Evolutionary conservation across 2,797 vertebrate species (phyloP), one percentile per base, ranked within the genome.

Genomic region (Microctenopoma steveboyesi): DNA sequence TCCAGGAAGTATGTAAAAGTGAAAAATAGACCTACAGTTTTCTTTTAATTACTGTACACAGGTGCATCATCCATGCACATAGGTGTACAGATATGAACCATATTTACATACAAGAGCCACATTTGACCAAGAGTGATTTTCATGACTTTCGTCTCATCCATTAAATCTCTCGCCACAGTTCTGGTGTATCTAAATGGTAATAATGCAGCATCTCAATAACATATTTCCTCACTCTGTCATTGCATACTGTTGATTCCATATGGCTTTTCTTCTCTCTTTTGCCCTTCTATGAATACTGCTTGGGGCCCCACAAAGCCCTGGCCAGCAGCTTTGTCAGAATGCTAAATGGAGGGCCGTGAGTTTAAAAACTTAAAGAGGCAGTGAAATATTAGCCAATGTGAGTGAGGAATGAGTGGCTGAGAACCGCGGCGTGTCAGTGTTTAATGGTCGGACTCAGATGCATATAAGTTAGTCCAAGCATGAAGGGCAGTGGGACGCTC

Each of bases 391-490:
- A 96, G 94, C 94, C 95, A 93, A 77, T 94, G 95, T 90, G 94
- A 92, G 79, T 98, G 98, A 99, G 96, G 95, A 96, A 98, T 98
- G 97, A 98, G 96, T 95, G 94, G 95, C 95, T 96, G 94, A 93
- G 95, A 95, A 91, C 93, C 89, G 92, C 94, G 88, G 94, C 94
- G 93, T 95, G 97, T 95, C 95, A 95, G 95, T 97, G 95, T 96
- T 98, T 98, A 97, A 98, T 98, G 95, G 96, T 89, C 93, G 94
- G 95, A 95, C 94, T 92, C 94, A 93, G 95, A 97, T 98, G 97
- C 97, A 97, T 96, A 97, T 97, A 96, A 96, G 97, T 94, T 92
- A 97, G 94, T 90, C 96, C 96, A 97, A 96, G 95, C 97, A 95
- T 99, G 98, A 99, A 99, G 97, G 97, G 96, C 97, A 98, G 95